These are phyloP conservation scores for Dermolepida albohirtum DNA, from an alignment of 2,888 invertebrate species.

Conservation along the genomic window DNA sequence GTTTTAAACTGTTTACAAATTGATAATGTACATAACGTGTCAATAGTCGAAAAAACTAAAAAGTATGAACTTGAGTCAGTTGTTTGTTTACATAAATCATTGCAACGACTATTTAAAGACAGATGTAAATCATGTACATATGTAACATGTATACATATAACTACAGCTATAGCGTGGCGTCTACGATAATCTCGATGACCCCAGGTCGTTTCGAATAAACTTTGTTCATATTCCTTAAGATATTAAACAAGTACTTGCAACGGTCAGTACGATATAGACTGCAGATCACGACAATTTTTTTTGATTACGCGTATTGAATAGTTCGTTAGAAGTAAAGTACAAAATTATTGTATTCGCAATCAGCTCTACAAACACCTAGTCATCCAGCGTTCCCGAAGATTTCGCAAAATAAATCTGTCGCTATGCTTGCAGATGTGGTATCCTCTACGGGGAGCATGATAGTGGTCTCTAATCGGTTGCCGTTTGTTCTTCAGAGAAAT, in stretches of 20 bases:
- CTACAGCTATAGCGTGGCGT: conserved; percentile 1
- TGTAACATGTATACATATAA: conserved; percentile 1
- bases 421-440: conserved; percentile 60
- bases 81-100: too few species aligned
- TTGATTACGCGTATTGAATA: background rate
- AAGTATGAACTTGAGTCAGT: too few species aligned
- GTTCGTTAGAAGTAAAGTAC: background rate
- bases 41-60: too few species aligned
- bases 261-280: conserved; percentile 7
- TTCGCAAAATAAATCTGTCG: conserved; percentile 8
- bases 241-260: conserved; percentile 4
- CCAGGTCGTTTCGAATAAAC: conserved; percentile 31
- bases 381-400: background rate
- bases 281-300: conserved; percentile 5
- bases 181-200: conserved; percentile 30
- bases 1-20: too few species aligned
- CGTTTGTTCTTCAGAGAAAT: conserved; percentile 85
- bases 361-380: background rate
- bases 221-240: conserved; percentile 27
- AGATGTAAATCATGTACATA: too few species aligned
- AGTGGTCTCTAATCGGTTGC: conserved; percentile 90
- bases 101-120: too few species aligned
- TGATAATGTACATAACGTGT: too few species aligned
- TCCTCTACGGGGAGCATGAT: conserved; percentile 79
- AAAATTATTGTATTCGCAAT: background rate